Base-by-base conservation (phyloP, 2,113 vertebrate species). In the Pterophyllum scalare region DNA sequence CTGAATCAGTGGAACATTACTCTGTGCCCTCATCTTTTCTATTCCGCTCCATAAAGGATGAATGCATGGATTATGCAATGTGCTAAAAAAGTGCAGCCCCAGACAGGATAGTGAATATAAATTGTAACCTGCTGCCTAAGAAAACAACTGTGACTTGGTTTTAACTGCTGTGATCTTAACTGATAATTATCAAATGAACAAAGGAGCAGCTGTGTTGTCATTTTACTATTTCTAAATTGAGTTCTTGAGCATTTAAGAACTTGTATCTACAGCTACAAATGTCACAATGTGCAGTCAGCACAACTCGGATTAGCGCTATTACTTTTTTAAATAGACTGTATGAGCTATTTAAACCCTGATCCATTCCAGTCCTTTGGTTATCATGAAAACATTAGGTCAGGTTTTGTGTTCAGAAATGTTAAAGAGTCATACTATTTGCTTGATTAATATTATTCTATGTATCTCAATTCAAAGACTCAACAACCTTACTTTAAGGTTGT, bases 1-100 rank as follows among this genome's bases (percentile, higher is more conserved):
- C 59, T 62, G 8, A 86, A 80, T 60, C n/a, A 56, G 82, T 17
- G 80, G 70, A 81, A 76, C 52, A 60, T 56, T 80, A n/a, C 54
- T 22, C 43, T 62, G 52, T 7, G 38, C 57, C 54, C 74, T 82
- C 40, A 60, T 75, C 40, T 60, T 60, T 70, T 78, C 60, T 56
- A 59, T 65, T 72, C 24, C 64, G 35, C 52, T 54, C 67, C 56
- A 59, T 40, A 22, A 80, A 87, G 40, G 38, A 81, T 64, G 33
- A 86, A 75, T 43, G 43, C 62, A 61, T 57, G 46, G 40, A 62
- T 87, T 59, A 75, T 58, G 31, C 24, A 81, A 56, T n/a, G 17
- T 7, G 49, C 59, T 56, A 33, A 28, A 49, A 54, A 35, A 0
- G 22, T 35, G 9, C 43, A 54, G 78, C 0, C 11, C 58, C 20